Base-by-base conservation (phyloP, 1,140 invertebrate genomes). In the Onthophagus taurus region DNA sequence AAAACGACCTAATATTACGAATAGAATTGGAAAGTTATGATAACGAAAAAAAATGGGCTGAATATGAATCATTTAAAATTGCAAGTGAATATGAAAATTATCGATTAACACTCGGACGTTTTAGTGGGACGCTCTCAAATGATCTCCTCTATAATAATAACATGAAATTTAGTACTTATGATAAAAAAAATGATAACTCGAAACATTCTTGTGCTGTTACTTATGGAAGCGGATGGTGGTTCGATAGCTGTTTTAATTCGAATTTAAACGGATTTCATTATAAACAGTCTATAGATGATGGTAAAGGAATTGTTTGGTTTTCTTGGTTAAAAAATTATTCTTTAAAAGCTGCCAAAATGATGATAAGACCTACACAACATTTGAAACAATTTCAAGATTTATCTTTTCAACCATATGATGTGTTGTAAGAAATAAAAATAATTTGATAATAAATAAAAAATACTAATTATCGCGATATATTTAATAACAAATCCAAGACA, bases 171-270 rank as follows among this genome's bases (percentile, higher is more conserved):
- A 77, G 72, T 44, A 77, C 77, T 2, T 68, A 59, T 38, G 78
- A 81, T 60, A 58, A 58, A 6, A 68, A 71, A 47, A 77, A 78
- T 59, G 75, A 78, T 54, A 53, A 67, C 33, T 67, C 65, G 6
- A 67, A 69, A 8, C 55, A 59, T 1, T 63, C 68, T 33, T 76
- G 74, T 52, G 69, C 72, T 11, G 57, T 65, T 7, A 55, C 63
- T 2, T 74, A 68, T 51, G 69, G 68, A 7, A 72, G 72, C 1
- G 76, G 75, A 1, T 77, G 77, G 71, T 79, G 77, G 76, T 80
- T 75, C 58, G 71, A 74, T 55, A 74, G 70, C 21, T 80, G 76
- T 50, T 77, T 77, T 54, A 67, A 74, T 56, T 63, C 70, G 16
- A 78, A 78, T 60, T 58, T 78, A 24, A 77, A 77, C 55, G 77